Evolutionary conservation across 2,113 vertebrate genomes (phyloP).

Genomic region (Kobus ellipsiprymnus): DNA sequence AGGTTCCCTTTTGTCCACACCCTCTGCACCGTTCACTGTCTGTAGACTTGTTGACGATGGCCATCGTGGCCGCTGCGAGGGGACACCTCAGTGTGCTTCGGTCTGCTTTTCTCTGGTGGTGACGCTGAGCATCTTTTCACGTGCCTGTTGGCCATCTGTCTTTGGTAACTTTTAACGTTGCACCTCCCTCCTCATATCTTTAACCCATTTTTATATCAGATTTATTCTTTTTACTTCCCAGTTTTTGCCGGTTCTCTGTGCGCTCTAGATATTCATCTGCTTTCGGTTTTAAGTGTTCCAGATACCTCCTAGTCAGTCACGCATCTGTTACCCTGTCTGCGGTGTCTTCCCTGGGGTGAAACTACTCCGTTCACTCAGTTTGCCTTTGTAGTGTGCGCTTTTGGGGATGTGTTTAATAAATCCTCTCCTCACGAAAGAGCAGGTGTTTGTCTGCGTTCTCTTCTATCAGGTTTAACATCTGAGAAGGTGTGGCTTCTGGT

Average conservation of each 20-base stretch:
- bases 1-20: background rate
- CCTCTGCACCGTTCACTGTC: background rate
- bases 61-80: background rate
- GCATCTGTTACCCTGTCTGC: background rate
- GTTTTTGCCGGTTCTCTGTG: background rate
- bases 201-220: background rate
- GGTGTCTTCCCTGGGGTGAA: background rate
- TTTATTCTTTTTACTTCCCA: background rate
- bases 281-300: background rate
- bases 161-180: background rate
- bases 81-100: background rate
- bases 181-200: background rate
- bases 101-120: background rate
- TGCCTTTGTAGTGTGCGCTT: background rate
- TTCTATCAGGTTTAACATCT: background rate
- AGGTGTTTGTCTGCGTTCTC: background rate
- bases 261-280: background rate
- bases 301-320: background rate
- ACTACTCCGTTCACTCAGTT: background rate
- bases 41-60: background rate
- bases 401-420: background rate
- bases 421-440: background rate
- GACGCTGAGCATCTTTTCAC: background rate
- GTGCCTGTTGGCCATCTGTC: background rate
- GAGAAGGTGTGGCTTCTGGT: background rate